Conservation (phyloP, 23 tunicate species). For the Clavelina lepadiformis region DNA sequence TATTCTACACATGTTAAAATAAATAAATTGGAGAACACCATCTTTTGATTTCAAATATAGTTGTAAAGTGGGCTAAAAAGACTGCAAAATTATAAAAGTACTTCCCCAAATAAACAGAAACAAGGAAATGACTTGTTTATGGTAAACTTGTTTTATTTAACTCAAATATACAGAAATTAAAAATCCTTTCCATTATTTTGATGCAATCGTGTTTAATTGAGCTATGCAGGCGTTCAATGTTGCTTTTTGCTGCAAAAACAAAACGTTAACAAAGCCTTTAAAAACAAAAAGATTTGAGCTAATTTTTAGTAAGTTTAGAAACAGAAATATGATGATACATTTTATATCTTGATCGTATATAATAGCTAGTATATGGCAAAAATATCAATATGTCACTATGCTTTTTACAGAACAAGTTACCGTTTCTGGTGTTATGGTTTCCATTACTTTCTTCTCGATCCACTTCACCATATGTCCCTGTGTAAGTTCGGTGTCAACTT, state of each 20-base stretch:
- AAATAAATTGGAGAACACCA: too few species aligned
- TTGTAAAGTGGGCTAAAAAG: too few species aligned
- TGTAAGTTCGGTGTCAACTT: conserved; percentile 61
- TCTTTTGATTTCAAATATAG: too few species aligned
- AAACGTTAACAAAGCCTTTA: not conserved
- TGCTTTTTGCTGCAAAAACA: conserved; percentile 76
- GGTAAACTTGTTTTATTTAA: not conserved
- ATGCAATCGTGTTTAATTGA: conserved; percentile 41
- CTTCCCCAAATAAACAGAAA: too few species aligned
- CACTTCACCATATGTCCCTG: conserved; percentile 91
- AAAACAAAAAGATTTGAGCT: not conserved
- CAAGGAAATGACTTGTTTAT: not conserved
- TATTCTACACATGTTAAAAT: too few species aligned
- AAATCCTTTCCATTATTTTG: conserved; percentile 1
- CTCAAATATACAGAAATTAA: not conserved
- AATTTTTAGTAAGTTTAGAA: not conserved
- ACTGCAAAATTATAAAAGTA: too few species aligned
- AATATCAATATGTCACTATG: too few species aligned
- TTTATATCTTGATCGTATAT: too few species aligned
- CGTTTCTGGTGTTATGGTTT: conserved; percentile 86
- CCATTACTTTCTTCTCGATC: conserved; percentile 89
- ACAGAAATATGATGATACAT: too few species aligned
- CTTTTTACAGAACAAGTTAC: too few species aligned
- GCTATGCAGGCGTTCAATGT: conserved; percentile 84
- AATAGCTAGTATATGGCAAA: too few species aligned